Conservation (phyloP, 2,797 vertebrate genomes). For the Chloroceryle inda region DNA sequence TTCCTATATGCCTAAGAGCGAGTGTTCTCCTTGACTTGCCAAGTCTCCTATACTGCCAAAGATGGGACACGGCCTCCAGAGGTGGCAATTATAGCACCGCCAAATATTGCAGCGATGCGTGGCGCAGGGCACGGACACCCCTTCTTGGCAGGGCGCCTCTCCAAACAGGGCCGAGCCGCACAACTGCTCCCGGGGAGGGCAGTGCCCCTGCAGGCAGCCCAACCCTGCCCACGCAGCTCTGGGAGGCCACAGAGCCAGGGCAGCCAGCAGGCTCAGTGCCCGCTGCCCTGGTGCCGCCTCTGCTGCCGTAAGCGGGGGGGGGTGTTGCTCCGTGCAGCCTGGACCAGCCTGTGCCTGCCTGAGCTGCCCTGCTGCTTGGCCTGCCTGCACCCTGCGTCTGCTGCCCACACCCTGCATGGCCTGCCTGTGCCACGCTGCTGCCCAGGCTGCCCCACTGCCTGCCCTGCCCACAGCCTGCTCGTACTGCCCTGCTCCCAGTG, state of each 20-base stretch:
- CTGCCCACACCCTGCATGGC: neutral
- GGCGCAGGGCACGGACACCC: neutral
- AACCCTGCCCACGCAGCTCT: neutral
- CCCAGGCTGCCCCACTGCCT: neutral
- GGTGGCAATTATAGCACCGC: constrained; percentile 4
- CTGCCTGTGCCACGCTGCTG: neutral
- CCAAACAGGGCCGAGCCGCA: neutral
- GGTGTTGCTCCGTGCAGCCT: neutral
- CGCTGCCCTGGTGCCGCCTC: neutral
- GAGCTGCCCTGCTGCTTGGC: neutral
- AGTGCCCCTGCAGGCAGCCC: neutral
- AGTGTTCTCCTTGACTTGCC: neutral
- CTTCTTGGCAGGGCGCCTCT: neutral
- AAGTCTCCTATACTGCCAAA: neutral
- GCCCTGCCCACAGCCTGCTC: neutral
- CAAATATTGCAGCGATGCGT: neutral
- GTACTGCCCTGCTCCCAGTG: neutral
- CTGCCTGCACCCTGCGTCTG: neutral
- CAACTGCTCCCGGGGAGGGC: neutral
- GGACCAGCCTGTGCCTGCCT: neutral
- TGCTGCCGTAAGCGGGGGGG: fast-evolving
- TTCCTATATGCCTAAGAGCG: neutral
- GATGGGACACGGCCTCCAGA: neutral
- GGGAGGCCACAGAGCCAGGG: neutral
- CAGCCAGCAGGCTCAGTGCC: fast-evolving